Conservation (phyloP, 2,888 invertebrate species). For the Erynnis tages region DNA sequence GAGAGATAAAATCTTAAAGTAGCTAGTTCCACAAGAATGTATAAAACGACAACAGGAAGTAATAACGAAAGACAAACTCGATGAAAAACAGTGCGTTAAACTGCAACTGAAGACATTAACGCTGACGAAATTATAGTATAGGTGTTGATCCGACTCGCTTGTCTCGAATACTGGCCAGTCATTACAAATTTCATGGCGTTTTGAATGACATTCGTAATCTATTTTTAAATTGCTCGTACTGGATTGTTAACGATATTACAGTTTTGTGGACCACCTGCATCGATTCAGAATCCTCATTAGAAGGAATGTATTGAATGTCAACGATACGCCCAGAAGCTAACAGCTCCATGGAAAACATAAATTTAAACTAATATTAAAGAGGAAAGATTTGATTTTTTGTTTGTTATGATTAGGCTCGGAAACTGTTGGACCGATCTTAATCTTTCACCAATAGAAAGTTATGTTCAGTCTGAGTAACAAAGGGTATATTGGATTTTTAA, state of each 20-base stretch:
- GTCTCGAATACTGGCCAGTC: neutral
- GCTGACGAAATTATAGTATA: neutral
- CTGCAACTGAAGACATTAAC: neutral
- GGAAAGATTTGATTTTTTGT: too few relatives aligned
- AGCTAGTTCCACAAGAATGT: neutral
- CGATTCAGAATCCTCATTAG: neutral
- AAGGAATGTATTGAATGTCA: neutral
- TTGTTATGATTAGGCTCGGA: too few relatives aligned
- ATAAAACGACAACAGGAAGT: neutral
- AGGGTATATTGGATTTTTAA: neutral
- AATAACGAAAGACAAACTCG: neutral
- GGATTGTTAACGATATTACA: neutral
- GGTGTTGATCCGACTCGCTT: too few relatives aligned
- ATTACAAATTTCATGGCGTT: constrained; percentile 16
- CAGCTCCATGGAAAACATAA: too few relatives aligned
- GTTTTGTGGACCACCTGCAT: neutral
- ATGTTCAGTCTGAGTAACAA: too few relatives aligned
- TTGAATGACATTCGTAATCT: neutral
- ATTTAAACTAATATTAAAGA: too few relatives aligned
- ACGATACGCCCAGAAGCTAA: neutral
- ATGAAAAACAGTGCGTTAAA: neutral
- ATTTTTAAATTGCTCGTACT: constrained; percentile 5
- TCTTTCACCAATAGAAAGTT: too few relatives aligned
- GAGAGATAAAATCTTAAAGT: too few relatives aligned
- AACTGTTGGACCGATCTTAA: too few relatives aligned